Base-by-base conservation (phyloP, 2,797 vertebrate species). In the Oreochromis mossambicus region DNA sequence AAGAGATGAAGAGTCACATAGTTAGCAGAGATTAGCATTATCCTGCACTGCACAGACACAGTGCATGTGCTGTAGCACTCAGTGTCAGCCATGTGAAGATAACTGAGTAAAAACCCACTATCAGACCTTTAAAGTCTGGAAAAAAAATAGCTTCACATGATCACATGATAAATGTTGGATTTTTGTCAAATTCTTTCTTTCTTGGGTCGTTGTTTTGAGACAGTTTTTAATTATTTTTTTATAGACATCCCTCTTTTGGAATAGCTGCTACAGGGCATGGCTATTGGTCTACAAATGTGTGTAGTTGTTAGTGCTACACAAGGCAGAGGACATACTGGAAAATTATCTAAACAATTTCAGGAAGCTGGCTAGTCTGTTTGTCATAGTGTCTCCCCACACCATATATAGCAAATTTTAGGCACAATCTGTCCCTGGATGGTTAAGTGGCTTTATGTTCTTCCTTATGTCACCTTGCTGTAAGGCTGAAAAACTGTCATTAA, bases 301-400 rank as follows among this genome's bases (percentile, higher is more conserved):
- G 87, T 85, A 79, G 79, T 54, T 83, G 85, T 84, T 73, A 83
- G 87, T 70, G 82, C 43, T 81, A 83, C 56, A 61, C 77, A 76
- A 81, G 82, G 82, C 82, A 79, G 80, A 89, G 38, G 86, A 93
- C 88, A 88, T 91, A 85, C 83, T 90, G 82, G 85, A 87, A 90
- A 95, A 91, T 88, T 93, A 93, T 95, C 86, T 93, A 88, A 95
- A 93, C 92, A 92, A 92, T 93, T 92, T 94, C 87, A 92, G 85
- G 89, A 92, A 91, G 91, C 92, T 82, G 80, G 48, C 79, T 75
- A 87, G 87, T 89, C 86, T 73, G 89, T 84, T 89, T 89, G 85
- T 91, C 86, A 86, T 63, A 54, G 86, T 83, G 88, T 91, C 84
- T 91, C 63, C 81, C 76, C 80, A 79, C 85, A 89, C 92, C 94